phyloP scores from a whole-genome alignment of 64 coral and sea anemone genomes.

The Montipora sp. region DNA sequence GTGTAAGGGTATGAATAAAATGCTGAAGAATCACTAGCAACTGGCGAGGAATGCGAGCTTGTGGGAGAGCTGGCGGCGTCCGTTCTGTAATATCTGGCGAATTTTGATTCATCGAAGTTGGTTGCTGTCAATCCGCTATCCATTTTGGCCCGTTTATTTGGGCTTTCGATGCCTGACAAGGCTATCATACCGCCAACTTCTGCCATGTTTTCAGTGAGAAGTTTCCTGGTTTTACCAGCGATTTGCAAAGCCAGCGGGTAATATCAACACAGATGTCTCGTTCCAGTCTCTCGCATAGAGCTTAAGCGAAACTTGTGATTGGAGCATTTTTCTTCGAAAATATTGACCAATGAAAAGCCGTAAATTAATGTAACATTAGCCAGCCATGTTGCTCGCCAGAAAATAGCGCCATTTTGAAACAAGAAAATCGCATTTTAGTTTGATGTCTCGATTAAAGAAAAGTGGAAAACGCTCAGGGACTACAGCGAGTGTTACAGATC shows the following conservation, averaged over 20 bases:
- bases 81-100: slow-evolving; percentile 98
- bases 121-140: slow-evolving; percentile 92
- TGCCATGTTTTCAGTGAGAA: slow-evolving; percentile 95
- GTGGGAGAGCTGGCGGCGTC: slow-evolving; percentile 81
- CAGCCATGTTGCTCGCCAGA: slow-evolving; percentile 83
- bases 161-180: slow-evolving; percentile 82
- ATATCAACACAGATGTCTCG: slow-evolving; percentile 98
- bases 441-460: slow-evolving; percentile 21
- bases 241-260: slow-evolving; percentile 92
- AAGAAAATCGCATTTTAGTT: slow-evolving; percentile 13
- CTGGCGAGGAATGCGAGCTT: slow-evolving; percentile 89
- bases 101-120: slow-evolving; percentile 99
- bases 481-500: slow-evolving; percentile 3
- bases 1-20: slow-evolving; percentile 95
- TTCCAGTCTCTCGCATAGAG: slow-evolving; percentile 57
- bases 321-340: slow-evolving; percentile 15
- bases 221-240: slow-evolving; percentile 88
- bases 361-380: slow-evolving; percentile 31
- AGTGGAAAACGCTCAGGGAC: background rate
- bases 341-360: slow-evolving; percentile 71
- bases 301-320: slow-evolving; percentile 52
- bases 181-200: slow-evolving; percentile 94
- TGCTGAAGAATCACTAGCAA: slow-evolving; percentile 74
- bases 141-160: slow-evolving; percentile 98
- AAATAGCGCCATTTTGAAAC: slow-evolving; percentile 73